Evolutionary conservation across 2,797 vertebrate genomes (phyloP), one percentile per base, ranked within the genome.

Genomic region (Gallinago nigripennis): DNA sequence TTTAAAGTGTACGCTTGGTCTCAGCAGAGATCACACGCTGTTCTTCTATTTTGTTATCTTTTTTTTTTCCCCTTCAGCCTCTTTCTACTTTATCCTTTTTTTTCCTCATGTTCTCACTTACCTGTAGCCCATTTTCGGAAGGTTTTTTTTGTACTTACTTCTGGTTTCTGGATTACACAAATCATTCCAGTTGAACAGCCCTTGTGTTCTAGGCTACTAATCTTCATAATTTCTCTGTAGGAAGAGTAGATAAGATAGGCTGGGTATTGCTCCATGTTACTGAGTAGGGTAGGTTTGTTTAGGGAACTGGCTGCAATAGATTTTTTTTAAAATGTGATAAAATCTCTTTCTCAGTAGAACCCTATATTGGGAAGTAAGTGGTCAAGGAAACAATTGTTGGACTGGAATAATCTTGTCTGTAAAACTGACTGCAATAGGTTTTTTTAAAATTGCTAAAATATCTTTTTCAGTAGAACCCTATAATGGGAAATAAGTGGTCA

Each of bases 381-480:
- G 64, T 90, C 30, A 75, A 64, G 76, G 82, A 87, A 96, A 85
- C 48, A 82, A 11, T 33, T 77, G 41, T 6, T 95, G 94, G 33
- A 27, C 63, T 84, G 75, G 43, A 93, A 63, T 51, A 58, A 12
- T 82, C 73, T 82, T 43, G 16, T 66, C 5, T 56, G 0, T 54
- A 85, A 46, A 39, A 39, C 37, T 57, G 61, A 61, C 43, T 46
- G 33, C 17, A 39, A 20, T n/a, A 53, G 6, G 63, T 89, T 61
- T 89, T 65, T 19, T 37, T 37, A 71, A 41, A 61, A n/a, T 12
- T 60, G 82, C 89, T 86, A 93, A 92, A 94, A 94, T 94, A 60
- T 65, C 8, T 39, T 71, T 92, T 93, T 78, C 63, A 51, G 57
- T 83, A 37, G 45, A 73, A 35, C 19, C 33, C 24, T 83, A 7